Evolutionary conservation across 2,888 invertebrate species (phyloP).

Genomic region (Drosophila differens): DNA sequence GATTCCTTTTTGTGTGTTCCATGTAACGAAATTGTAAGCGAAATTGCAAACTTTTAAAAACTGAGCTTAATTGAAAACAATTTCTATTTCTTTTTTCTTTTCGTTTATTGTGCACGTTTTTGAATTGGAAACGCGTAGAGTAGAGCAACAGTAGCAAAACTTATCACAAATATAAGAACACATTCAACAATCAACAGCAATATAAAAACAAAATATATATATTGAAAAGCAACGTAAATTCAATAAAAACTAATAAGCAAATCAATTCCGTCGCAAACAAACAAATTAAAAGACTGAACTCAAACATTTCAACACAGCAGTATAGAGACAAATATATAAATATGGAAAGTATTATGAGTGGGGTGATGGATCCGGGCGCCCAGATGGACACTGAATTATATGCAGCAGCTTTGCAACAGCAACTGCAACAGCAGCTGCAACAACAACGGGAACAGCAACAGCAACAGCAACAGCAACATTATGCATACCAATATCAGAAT

Average conservation of each 20-base stretch:
- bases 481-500: slow-evolving; percentile 61
- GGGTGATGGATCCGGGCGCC: slow-evolving; percentile 68
- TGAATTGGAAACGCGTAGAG: slow-evolving; percentile 71
- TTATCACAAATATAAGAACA: slow-evolving; percentile 26
- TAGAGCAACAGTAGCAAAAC: slow-evolving; percentile 48
- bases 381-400: slow-evolving; percentile 79
- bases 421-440: slow-evolving; percentile 44
- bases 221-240: slow-evolving; percentile 17
- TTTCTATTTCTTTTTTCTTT: slow-evolving; percentile 81
- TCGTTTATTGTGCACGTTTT: slow-evolving; percentile 73
- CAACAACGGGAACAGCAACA: slow-evolving; percentile 53
- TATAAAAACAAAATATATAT: slow-evolving; percentile 10
- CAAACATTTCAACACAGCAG: slow-evolving; percentile 46
- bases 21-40: slow-evolving; percentile 35
- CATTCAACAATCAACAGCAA: slow-evolving; percentile 17
- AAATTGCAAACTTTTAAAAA: slow-evolving; percentile 34
- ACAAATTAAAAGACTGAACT: slow-evolving; percentile 64
- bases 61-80: slow-evolving; percentile 69
- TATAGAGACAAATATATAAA: slow-evolving; percentile 34
- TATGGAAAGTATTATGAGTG: slow-evolving; percentile 77
- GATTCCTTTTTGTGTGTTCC: slow-evolving; percentile 34
- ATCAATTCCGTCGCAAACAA: slow-evolving; percentile 40
- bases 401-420: slow-evolving; percentile 54
- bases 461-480: slow-evolving; percentile 53
- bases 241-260: slow-evolving; percentile 19